Evolutionary conservation across 1,140 invertebrate species (phyloP).

Genomic region (Aphelinus certus): DNA sequence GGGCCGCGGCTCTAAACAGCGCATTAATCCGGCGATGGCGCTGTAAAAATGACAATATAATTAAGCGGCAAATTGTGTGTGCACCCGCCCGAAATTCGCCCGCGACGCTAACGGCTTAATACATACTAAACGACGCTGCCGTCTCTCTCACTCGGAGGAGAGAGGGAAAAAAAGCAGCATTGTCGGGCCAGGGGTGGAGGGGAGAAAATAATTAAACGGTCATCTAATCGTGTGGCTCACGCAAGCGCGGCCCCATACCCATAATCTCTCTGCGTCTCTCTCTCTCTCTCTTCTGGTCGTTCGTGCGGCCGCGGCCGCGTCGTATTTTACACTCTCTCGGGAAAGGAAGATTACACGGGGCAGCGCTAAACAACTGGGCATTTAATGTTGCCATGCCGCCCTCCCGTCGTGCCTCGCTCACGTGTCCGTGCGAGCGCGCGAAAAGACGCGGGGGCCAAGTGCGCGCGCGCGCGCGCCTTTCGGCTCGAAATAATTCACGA

Average conservation of each 20-base stretch:
- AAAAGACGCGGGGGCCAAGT: neutral
- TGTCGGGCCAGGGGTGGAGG: neutral
- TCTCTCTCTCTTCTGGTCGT: neutral
- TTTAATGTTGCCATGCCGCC: neutral
- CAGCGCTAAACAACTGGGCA: neutral
- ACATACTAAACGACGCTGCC: neutral
- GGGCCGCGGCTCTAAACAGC: no score
- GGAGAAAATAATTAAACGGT: neutral
- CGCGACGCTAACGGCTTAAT: neutral
- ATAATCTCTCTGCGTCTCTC: neutral
- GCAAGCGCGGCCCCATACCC: neutral
- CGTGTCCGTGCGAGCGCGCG: neutral
- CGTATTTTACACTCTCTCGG: constrained; percentile 1
- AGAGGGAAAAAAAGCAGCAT: no score
- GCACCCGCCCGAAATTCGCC: neutral
- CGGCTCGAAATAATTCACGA: neutral
- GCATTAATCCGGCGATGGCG: no score
- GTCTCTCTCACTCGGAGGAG: no score
- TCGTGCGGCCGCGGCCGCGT: neutral
- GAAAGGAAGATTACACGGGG: neutral
- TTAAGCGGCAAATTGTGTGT: neutral
- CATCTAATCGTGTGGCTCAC: neutral
- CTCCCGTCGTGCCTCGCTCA: neutral
- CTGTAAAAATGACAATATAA: no score
- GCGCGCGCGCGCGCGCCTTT: neutral